Conservation (phyloP, 2,888 invertebrate genomes). For the Gisinianus flammeolus region DNA sequence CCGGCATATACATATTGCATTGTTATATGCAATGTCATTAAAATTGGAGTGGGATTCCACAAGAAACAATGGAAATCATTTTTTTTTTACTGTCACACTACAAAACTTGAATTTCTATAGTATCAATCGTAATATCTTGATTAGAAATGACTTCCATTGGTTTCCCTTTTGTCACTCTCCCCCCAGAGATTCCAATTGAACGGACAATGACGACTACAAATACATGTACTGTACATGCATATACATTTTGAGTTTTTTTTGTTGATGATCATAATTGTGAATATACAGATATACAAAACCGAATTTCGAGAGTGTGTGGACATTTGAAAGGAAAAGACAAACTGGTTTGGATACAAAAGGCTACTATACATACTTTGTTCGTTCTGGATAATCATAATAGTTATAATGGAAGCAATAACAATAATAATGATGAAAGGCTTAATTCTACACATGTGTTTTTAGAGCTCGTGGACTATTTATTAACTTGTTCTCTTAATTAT, state of each 20-base stretch:
- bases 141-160: constrained; percentile 22
- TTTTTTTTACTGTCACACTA: constrained; percentile 27
- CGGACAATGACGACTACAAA: no score
- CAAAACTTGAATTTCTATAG: constrained; percentile 5
- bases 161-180: neutral
- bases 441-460: constrained; percentile 3
- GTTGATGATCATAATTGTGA: no score
- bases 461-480: constrained; percentile 37
- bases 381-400: constrained; percentile 30
- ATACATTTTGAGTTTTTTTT: no score
- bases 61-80: constrained; percentile 16
- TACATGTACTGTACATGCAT: no score
- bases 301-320: neutral
- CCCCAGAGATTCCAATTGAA: neutral
- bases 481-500: constrained; percentile 41
- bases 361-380: neutral
- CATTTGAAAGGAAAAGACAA: neutral
- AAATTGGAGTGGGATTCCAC: neutral
- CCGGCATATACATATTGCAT: no score
- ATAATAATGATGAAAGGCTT: constrained; percentile 15
- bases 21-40: neutral
- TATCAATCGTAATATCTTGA: constrained; percentile 20
- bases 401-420: constrained; percentile 25
- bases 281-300: no score
- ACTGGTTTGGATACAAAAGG: neutral